These are phyloP conservation scores for Yponomeuta malinellus DNA, from an alignment of 2,888 invertebrate species.

Conservation along the genomic window DNA sequence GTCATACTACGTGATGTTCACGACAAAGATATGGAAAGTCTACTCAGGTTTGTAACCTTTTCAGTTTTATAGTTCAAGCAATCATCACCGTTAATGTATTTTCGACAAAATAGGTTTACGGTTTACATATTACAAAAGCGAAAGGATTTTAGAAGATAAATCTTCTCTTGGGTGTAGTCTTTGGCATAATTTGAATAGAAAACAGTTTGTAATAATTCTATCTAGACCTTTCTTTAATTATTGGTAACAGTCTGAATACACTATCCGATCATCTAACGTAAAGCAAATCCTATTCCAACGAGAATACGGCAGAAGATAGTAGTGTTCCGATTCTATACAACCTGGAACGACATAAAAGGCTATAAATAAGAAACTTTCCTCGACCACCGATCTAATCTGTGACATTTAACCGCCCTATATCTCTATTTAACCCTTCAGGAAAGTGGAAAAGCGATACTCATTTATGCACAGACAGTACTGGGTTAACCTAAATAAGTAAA, in stretches of 20 bases:
- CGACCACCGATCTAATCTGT: conserved; percentile 3
- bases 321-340: neutral
- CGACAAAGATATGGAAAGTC: conserved; percentile 89
- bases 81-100: too few species aligned
- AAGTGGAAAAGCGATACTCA: neutral
- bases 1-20: conserved; percentile 91
- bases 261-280: neutral
- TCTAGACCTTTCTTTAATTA: too few species aligned
- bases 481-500: neutral
- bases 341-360: neutral
- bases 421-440: conserved; percentile 10
- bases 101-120: too few species aligned
- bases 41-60: conserved; percentile 78
- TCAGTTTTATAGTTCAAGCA: too few species aligned
- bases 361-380: neutral
- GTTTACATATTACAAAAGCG: neutral
- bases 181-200: too few species aligned
- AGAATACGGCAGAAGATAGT: neutral
- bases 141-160: too few species aligned
- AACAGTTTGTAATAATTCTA: too few species aligned
- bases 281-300: neutral
- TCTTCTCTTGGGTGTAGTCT: too few species aligned
- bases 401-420: conserved; percentile 13
- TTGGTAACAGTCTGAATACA: too few species aligned
- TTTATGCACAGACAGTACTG: neutral